Percentiles rank a stretch among this genome's conserved stretches.
phyloP scores from a whole-genome alignment of 1,140 invertebrate species.

The Drosophila pseudoobscura region DNA sequence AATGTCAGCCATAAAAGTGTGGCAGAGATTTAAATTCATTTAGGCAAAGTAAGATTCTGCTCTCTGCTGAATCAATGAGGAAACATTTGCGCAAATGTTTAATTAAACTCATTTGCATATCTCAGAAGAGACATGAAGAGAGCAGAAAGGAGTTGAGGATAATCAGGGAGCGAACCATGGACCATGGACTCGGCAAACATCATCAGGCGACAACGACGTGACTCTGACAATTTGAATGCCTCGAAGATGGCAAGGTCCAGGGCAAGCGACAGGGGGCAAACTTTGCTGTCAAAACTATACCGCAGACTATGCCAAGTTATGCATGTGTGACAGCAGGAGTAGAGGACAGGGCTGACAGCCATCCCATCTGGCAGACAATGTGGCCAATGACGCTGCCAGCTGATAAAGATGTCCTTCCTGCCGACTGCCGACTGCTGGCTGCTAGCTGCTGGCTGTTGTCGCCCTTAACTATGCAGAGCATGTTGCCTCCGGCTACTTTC shows the following conservation, averaged over 20 bases:
- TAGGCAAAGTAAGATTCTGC: background rate
- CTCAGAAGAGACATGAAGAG: background rate
- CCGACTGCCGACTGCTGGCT: background rate
- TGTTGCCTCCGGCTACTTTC: slow-evolving; percentile 69
- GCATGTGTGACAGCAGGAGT: slow-evolving; percentile 28
- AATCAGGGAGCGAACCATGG: slow-evolving; percentile 46
- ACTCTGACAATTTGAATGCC: slow-evolving; percentile 65
- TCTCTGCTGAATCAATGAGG: background rate
- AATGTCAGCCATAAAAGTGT: slow-evolving; percentile 32
- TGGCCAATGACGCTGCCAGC: slow-evolving; percentile 51
- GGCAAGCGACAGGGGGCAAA: slow-evolving; percentile 17
- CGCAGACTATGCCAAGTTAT: slow-evolving; percentile 75
- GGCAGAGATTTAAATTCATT: slow-evolving; percentile 21
- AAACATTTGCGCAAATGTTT: slow-evolving; percentile 20
- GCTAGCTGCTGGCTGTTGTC: slow-evolving; percentile 10
- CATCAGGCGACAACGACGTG: slow-evolving; percentile 64
- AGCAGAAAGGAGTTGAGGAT: slow-evolving; percentile 11
- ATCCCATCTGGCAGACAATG: slow-evolving; percentile 31
- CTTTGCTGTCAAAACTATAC: slow-evolving; percentile 70
- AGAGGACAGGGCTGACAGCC: background rate
- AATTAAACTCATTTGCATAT: slow-evolving; percentile 47
- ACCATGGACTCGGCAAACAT: slow-evolving; percentile 68
- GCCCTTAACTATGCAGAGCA: slow-evolving; percentile 65
- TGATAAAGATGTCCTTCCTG: slow-evolving; percentile 79
- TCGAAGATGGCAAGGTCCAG: slow-evolving; percentile 13